Evolutionary conservation across 2,797 vertebrate species (phyloP), one percentile per base, ranked within the genome.

Genomic region (Anomalospiza imberbis): DNA sequence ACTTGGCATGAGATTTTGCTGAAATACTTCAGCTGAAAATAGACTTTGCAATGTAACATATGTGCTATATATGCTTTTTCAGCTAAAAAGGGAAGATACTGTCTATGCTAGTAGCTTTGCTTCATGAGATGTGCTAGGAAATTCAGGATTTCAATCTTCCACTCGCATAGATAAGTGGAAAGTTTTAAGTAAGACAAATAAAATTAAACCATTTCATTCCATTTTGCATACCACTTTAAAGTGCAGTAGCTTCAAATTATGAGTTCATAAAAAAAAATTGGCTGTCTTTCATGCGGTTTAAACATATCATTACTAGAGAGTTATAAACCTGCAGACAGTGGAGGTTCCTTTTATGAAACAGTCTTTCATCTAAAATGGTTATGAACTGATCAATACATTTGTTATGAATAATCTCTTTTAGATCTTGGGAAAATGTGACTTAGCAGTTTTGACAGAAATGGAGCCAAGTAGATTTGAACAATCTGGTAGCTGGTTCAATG

Each of bases 151-250:
- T 85, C 68, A 85, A 45, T 85, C 74, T 89, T 34, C 72, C 85
- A 54, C 26, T 62, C 65, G 61, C 65, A 85, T 42, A 85, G 38
- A 87, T 66, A 94, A 61, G 55, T 92, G 77, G 85, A 95, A 97
- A 91, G 7, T 89, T 93, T 97, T 96, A 89, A 93, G 77, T 72
- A 91, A 96, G 86, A 80, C 54, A 89, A 94, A 96, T 93, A 89
- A 93, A 95, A 88, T 67, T 16, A 95, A 93, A 93, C 51, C 16
- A 63, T 89, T 95, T 96, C 38, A 81, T 96, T 97, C 89, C 51
- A 86, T 93, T 92, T 66, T 83, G 48, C 38, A 66, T 93, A 87
- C 55, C 51, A 89, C 38, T 83, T 82, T 92, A 85, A 96, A 95
- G 57, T 71, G 72, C 63, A 95, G 85, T 91, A 93, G 77, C 92